Conservation (phyloP, 2,797 vertebrate genomes). For the Sarcoramphus papa region DNA sequence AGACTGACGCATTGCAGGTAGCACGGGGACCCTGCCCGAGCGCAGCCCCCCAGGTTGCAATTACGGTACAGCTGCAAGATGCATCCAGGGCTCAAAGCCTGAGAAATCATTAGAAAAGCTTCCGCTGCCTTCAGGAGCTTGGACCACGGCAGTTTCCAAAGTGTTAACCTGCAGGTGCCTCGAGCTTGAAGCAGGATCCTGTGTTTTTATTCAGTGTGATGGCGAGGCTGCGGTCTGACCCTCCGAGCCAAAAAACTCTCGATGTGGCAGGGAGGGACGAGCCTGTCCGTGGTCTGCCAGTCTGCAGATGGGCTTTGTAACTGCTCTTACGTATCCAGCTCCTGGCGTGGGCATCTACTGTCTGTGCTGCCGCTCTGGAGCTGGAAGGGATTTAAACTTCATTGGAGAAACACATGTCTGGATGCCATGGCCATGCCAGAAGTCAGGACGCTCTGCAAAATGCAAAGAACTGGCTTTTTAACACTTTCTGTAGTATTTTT, state of each 20-base stretch:
- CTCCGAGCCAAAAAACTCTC: not conserved
- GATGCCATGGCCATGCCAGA: not conserved
- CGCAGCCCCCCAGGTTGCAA: rapidly evolving
- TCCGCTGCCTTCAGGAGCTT: not conserved
- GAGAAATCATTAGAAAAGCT: not conserved
- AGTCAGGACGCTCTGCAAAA: not conserved
- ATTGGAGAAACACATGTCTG: not conserved
- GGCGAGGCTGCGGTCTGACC: not conserved
- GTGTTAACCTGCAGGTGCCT: not conserved
- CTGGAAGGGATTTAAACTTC: not conserved
- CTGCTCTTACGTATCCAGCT: not conserved
- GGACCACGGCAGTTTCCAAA: not conserved
- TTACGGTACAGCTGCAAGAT: not conserved
- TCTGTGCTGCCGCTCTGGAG: not conserved
- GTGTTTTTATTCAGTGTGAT: not conserved
- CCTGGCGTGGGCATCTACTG: not conserved
- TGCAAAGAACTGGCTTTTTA: not conserved
- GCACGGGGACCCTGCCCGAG: not conserved
- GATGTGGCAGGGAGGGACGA: not conserved
- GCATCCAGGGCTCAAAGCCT: not conserved
- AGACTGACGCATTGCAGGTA: not conserved
- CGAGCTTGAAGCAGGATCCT: not conserved
- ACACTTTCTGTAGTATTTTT: not conserved
- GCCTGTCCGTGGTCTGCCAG: rapidly evolving
- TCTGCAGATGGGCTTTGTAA: not conserved